Evolutionary conservation across 92 coral and sea anemone genomes (phyloP).

Genomic region (Epizoanthus illoricatus): DNA sequence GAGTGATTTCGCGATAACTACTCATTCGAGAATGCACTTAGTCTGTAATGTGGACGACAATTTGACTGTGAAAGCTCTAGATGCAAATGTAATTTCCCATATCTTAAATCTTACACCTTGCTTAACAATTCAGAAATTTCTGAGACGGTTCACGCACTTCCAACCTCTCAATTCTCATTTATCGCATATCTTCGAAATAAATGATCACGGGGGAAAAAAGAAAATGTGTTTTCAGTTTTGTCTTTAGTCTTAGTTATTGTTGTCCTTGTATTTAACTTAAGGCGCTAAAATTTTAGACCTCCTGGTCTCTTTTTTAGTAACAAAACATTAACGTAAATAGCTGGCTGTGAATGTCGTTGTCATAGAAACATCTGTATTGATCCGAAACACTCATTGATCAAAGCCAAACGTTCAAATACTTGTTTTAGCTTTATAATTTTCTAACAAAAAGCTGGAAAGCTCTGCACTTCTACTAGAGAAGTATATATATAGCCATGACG

Average conservation of each 20-base stretch:
- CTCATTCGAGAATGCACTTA: background rate
- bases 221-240: background rate
- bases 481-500: too few relatives aligned
- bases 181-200: background rate
- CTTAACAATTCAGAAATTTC: too few relatives aligned
- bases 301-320: background rate
- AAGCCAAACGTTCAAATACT: too few relatives aligned
- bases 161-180: too few relatives aligned
- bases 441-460: background rate
- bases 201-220: too few relatives aligned
- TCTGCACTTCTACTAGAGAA: too few relatives aligned
- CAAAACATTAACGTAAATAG: background rate
- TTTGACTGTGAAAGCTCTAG: too few relatives aligned
- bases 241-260: too few relatives aligned
- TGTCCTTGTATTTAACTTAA: background rate
- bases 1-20: background rate
- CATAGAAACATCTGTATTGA: constrained; percentile 19
- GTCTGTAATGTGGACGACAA: background rate
- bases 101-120: too few relatives aligned
- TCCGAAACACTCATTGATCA: background rate
- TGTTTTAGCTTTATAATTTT: background rate
- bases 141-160: too few relatives aligned
- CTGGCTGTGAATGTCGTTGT: constrained; percentile 11
- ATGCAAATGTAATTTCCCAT: too few relatives aligned
- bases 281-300: background rate